Evolutionary conservation across 2,113 vertebrate species (phyloP).

Genomic region (Anthoscopus minutus): DNA sequence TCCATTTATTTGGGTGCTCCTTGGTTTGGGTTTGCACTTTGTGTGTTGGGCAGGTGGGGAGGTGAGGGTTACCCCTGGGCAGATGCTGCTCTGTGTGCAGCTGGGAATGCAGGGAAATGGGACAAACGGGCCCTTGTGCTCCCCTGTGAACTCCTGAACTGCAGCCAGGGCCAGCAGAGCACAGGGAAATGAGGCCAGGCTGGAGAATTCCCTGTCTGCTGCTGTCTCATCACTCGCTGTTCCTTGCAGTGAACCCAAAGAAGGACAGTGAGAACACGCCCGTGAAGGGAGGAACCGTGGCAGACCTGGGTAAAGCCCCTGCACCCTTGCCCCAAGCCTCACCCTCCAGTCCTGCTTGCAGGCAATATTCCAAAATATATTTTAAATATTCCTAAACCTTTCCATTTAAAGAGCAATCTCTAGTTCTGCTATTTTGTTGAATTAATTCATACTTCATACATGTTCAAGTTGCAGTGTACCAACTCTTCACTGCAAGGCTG

Average conservation of each 20-base stretch:
- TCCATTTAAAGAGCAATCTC: accelerated
- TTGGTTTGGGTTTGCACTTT: background rate
- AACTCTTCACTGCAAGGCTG: background rate
- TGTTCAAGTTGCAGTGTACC: accelerated
- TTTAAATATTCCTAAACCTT: background rate
- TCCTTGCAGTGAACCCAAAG: conserved; percentile 85
- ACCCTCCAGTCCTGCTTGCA: background rate
- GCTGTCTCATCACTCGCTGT: background rate
- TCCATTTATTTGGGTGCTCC: accelerated
- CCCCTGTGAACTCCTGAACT: background rate
- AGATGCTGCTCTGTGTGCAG: background rate
- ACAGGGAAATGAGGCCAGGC: accelerated
- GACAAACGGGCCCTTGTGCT: background rate
- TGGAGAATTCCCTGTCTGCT: background rate
- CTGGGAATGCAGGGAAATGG: background rate
- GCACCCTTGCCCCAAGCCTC: background rate
- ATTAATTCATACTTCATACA: accelerated
- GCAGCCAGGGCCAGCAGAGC: background rate
- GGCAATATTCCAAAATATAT: accelerated
- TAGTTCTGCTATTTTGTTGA: background rate
- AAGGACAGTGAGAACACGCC: conserved; percentile 93
- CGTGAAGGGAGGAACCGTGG: conserved; percentile 87
- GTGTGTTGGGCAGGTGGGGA: background rate
- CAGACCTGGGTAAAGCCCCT: conserved; percentile 81
- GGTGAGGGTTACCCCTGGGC: accelerated